Evolutionary conservation across 2,797 vertebrate species (phyloP).

Genomic region (Erethizon dorsatum): DNA sequence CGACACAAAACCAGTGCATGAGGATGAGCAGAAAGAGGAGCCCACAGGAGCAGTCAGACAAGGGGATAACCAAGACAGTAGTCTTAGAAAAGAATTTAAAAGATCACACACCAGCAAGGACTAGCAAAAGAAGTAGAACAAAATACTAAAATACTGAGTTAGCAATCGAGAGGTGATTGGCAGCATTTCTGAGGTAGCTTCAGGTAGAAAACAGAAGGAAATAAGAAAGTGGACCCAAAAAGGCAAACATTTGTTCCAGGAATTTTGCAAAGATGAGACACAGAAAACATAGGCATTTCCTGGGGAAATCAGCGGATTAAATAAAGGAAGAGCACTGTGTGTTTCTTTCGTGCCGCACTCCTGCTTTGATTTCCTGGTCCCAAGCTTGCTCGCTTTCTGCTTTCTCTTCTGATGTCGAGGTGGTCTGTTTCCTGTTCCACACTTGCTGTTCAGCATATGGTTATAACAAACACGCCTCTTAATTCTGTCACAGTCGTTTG

Average conservation of each 20-base stretch:
- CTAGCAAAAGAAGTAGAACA: not conserved
- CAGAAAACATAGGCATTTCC: not conserved
- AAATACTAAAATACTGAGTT: constrained; percentile 27
- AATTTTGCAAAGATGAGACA: not conserved
- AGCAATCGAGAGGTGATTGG: not conserved
- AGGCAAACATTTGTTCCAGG: not conserved
- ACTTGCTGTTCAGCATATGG: not conserved
- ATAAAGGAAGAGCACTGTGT: not conserved
- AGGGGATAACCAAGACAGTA: not conserved
- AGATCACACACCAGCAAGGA: not conserved
- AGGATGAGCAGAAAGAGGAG: not conserved
- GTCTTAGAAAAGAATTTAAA: constrained; percentile 5
- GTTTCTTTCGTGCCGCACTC: not conserved
- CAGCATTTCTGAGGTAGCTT: not conserved
- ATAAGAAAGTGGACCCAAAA: not conserved
- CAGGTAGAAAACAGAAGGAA: not conserved
- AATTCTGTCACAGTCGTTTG: constrained; percentile 1
- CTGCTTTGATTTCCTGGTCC: not conserved
- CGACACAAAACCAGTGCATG: not conserved
- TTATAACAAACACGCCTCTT: not conserved
- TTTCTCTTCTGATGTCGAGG: not conserved
- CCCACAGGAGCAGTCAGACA: not conserved
- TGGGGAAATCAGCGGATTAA: not conserved
- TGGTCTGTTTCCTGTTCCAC: constrained; percentile 2
- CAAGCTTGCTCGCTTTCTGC: not conserved